Base-by-base conservation (phyloP, 2,113 vertebrate genomes). In the Macaca fascicularis region DNA sequence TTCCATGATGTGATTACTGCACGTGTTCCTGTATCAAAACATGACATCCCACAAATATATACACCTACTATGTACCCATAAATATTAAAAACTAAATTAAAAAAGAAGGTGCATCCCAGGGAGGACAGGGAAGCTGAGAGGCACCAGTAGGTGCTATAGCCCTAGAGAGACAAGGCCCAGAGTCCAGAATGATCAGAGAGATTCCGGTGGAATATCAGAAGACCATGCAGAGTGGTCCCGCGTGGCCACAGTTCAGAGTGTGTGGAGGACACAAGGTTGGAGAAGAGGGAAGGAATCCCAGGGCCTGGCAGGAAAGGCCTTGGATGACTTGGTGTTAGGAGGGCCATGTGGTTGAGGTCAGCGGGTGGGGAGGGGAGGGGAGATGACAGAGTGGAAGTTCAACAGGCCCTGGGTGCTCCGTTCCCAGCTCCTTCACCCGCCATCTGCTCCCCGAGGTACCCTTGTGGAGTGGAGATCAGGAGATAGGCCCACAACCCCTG, bases 401-500 rank as follows among this genome's bases (percentile, higher is more conserved):
- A 32, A 32, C 5, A 11, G 59, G 64, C 48, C n/a, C 52, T 16
- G 52, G 22, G 45, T 2, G 1, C 13, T 38, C 0, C 1, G 30
- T 27, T 32, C 30, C 48, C 61, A 35, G 67, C 12, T 13, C 70
- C 55, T 50, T 48, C 3, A 9, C 55, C 35, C 1, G 0, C 17
- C 45, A 19, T 57, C 83, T 27, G 40, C 25, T 22, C 20, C 7
- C n/a, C 22, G 0, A 38, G 35, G 57, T 69, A 35, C 30, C 70
- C 48, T 43, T 12, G 2, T 1, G 16, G 2, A 11, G n/a, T 1
- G 16, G 1, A 8, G 45, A 45, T 45, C 5, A 10, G 5, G 5
- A 20, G 2, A 23, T 22, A 67, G 13, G 22, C 38, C 72, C 72
- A 74, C 72, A 43, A 72, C 72, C 22, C 20, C n/a, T 72, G 22